Percentiles rank a stretch among this genome's conserved stretches.
Evolutionary conservation across 1,140 invertebrate species (phyloP).

Genomic region (Dreissena rostriformis): DNA sequence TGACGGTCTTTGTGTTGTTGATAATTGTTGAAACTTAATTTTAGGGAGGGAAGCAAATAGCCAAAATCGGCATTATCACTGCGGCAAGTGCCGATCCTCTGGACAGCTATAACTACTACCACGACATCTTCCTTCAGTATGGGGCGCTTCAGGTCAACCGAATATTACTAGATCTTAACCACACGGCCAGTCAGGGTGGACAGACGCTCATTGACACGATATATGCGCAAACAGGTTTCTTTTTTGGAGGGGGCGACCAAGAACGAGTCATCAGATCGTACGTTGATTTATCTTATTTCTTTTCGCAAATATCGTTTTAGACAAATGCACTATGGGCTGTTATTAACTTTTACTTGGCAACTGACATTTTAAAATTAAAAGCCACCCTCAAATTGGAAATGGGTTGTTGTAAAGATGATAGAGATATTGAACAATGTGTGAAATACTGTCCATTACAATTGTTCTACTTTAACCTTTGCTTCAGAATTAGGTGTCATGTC

Average conservation of each 20-base stretch:
- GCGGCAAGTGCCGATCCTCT: conserved; percentile 60
- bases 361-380: too few relatives aligned
- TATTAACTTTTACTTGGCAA: too few relatives aligned
- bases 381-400: too few relatives aligned
- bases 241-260: conserved; percentile 77
- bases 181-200: conserved; percentile 51
- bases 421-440: too few relatives aligned
- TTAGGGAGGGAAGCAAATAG: conserved; percentile 64
- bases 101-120: conserved; percentile 59
- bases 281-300: conserved; percentile 4
- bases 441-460: too few relatives aligned
- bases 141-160: conserved; percentile 56
- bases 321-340: too few relatives aligned
- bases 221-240: conserved; percentile 72
- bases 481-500: too few relatives aligned
- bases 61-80: conserved; percentile 70
- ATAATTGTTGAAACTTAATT: not conserved
- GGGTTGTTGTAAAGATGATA: too few relatives aligned
- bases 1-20: not conserved
- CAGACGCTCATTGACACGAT: conserved; percentile 62
- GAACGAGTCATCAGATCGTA: conserved; percentile 67
- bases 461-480: too few relatives aligned
- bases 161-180: conserved; percentile 62
- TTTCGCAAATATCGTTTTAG: too few relatives aligned
- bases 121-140: conserved; percentile 60